phyloP scores from a whole-genome alignment of 2,888 invertebrate genomes.

The Nomada flava region DNA sequence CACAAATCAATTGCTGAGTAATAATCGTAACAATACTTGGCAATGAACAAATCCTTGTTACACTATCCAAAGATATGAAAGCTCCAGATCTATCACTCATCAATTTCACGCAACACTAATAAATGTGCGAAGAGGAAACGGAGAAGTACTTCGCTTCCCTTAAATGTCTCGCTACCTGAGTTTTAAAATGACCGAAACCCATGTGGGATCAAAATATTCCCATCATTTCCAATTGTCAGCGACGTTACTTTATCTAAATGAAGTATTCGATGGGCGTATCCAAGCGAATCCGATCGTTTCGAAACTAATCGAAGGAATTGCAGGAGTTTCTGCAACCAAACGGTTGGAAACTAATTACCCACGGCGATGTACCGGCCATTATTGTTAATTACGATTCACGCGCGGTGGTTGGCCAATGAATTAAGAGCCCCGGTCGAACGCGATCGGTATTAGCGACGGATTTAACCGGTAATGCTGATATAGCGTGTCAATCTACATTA shows the following conservation, averaged over 20 bases:
- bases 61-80: no score
- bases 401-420: constrained; percentile 33
- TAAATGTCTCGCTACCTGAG: neutral
- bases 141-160: no score
- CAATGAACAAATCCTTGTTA: no score
- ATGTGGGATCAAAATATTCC: neutral
- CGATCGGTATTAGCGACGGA: constrained; percentile 63
- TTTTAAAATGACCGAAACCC: neutral
- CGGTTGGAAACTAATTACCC: constrained; percentile 60
- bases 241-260: no score
- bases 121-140: no score
- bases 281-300: constrained; percentile 4
- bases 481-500: constrained; percentile 72
- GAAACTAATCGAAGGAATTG: constrained; percentile 47
- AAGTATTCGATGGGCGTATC: constrained; percentile 1
- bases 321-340: constrained; percentile 27
- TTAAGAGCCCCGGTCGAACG: constrained; percentile 41
- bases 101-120: no score
- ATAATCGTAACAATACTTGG: neutral
- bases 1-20: constrained; percentile 69
- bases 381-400: constrained; percentile 67
- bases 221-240: neutral
- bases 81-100: no score
- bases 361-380: constrained; percentile 53
- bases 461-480: constrained; percentile 65